These are phyloP conservation scores for Myrmecobius fasciatus DNA, from an alignment of 2,113 vertebrate species.

Conservation along the genomic window DNA sequence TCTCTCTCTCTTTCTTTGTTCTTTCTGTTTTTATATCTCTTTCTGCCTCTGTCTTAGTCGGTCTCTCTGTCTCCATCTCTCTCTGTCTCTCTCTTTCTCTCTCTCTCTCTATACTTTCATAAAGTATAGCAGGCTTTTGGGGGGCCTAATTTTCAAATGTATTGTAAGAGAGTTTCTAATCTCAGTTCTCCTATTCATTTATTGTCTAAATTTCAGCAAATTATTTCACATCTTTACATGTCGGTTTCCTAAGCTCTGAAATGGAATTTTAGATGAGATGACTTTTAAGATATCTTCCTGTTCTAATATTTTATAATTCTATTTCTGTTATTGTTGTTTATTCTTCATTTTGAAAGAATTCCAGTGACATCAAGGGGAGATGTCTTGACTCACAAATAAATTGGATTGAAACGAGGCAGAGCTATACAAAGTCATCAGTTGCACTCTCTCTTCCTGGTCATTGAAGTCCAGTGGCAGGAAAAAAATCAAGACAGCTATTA, in stretches of 20 bases:
- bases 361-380: not conserved
- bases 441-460: not conserved
- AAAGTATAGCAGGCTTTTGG: not conserved
- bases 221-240: too few relatives aligned
- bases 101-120: too few relatives aligned
- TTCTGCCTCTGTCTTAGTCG: too few relatives aligned
- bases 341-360: not conserved
- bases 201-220: too few relatives aligned
- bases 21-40: too few relatives aligned
- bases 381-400: not conserved
- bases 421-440: not conserved
- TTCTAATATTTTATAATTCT: not conserved
- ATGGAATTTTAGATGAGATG: not conserved
- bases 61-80: too few relatives aligned
- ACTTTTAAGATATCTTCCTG: not conserved
- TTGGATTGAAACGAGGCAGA: not conserved
- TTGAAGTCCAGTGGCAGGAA: not conserved
- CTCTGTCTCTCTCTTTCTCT: too few relatives aligned
- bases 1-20: too few relatives aligned
- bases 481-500: not conserved
- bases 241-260: not conserved
- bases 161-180: too few relatives aligned
- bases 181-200: too few relatives aligned
- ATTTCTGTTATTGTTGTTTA: not conserved
- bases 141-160: not conserved